Base-by-base conservation (phyloP, 1,140 invertebrate species). In the Phortica variegata region DNA sequence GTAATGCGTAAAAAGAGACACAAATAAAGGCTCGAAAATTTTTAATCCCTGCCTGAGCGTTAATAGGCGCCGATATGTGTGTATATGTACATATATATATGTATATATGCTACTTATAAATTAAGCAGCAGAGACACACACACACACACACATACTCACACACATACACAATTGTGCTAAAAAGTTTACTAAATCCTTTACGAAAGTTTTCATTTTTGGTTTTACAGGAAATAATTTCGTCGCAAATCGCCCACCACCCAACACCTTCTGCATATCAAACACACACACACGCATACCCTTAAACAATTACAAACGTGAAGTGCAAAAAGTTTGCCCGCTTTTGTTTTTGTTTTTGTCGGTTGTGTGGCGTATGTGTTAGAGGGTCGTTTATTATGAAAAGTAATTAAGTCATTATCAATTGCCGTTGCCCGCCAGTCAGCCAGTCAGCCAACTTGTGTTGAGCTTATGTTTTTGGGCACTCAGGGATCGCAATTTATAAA, bases 401-500 rank as follows among this genome's bases (percentile, higher is more conserved):
- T 63, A 68, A 68, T 68, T 68, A 68, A 68, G 63, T 58, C 54
- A 68, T 68, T 68, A 68, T 63, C 63, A 68, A 68, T 68, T 60
- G 51, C 46, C 34, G 10, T 10, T 26, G 10, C 10, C 23, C 10
- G 23, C 5, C 23, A 26, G 23, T 10, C 5, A 26, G 23, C 23
- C 5, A 26, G 23, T 26, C 23, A 26, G 23, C 23, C 5, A 26
- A 26, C 5, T n/a, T n/a, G n/a, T n/a, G n/a, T n/a, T n/a, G n/a
- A n/a, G n/a, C n/a, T n/a, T n/a, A n/a, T n/a, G n/a, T n/a, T n/a
- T n/a, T n/a, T n/a, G n/a, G n/a, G n/a, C n/a, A 10, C 23, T 5
- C 23, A 26, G 23, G 23, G 5, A 26, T 6, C 10, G 5, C 23
- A 26, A 26, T 26, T 26, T 26, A n/a, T n/a, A n/a, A n/a, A n/a